These are phyloP conservation scores for Prionailurus viverrinus DNA, from an alignment of 2,113 vertebrate genomes.

Conservation along the genomic window DNA sequence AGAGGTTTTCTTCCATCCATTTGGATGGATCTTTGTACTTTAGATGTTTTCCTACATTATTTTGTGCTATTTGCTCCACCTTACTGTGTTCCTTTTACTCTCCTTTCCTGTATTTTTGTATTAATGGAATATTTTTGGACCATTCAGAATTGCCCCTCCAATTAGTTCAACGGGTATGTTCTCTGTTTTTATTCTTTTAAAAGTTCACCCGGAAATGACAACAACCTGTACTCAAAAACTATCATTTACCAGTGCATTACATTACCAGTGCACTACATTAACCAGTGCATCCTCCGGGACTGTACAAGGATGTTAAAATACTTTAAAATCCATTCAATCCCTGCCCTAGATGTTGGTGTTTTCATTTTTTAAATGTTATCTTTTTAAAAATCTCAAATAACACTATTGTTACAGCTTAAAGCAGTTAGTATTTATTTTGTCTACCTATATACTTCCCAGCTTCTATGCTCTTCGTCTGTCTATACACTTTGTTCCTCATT, in stretches of 20 bases:
- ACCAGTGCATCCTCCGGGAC: not conserved
- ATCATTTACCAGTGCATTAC: not conserved
- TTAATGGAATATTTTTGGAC: slow-evolving; percentile 4
- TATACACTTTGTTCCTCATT: not conserved
- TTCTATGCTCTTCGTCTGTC: not conserved
- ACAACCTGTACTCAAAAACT: not conserved
- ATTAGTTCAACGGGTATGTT: not conserved
- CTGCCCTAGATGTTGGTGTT: not conserved
- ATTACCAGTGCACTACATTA: not conserved
- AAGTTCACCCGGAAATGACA: not conserved
- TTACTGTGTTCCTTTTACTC: not conserved
- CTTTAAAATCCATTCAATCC: not conserved
- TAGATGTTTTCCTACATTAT: not conserved
- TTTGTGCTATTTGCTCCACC: not conserved
- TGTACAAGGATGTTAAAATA: not conserved
- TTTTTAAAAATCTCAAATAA: not conserved
- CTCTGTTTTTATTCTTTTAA: not conserved
- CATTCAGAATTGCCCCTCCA: not conserved
- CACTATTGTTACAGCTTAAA: not conserved
- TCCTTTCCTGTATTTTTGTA: not conserved
- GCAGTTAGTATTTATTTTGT: not conserved
- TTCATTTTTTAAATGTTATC: not conserved
- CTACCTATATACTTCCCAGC: not conserved
- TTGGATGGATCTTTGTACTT: not conserved
- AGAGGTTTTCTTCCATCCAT: not conserved